These are phyloP conservation scores for Agelastica alni DNA, from an alignment of 2,888 invertebrate genomes.

Conservation along the genomic window DNA sequence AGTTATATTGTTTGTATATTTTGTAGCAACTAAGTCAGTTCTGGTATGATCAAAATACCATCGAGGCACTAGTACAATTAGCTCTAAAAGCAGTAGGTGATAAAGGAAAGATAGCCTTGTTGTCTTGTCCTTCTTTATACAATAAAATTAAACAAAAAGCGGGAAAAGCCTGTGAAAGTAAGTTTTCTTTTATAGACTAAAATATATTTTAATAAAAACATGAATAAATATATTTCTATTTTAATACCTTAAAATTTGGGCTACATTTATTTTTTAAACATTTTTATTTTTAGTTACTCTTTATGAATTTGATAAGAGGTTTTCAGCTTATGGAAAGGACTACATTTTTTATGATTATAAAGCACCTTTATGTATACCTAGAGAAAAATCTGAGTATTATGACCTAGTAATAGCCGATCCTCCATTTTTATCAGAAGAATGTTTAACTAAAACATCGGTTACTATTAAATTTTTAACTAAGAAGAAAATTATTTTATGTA, in stretches of 20 bases:
- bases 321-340: slow-evolving; percentile 75
- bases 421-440: slow-evolving; percentile 92
- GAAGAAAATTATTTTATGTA: slow-evolving; percentile 82
- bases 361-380: slow-evolving; percentile 69
- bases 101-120: slow-evolving; percentile 73
- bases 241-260: too few species aligned
- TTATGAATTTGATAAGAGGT: slow-evolving; percentile 83
- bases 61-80: slow-evolving; percentile 70
- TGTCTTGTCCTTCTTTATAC: slow-evolving; percentile 89
- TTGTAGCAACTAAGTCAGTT: slow-evolving; percentile 94
- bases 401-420: slow-evolving; percentile 92
- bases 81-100: slow-evolving; percentile 62
- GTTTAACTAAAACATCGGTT: slow-evolving; percentile 79
- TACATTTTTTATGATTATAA: slow-evolving; percentile 91
- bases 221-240: too few species aligned
- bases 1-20: background rate
- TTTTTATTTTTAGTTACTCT: slow-evolving; percentile 40
- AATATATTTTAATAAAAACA: too few species aligned
- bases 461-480: slow-evolving; percentile 75
- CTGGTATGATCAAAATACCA: slow-evolving; percentile 90
- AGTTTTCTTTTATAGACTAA: slow-evolving; percentile 4
- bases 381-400: slow-evolving; percentile 64
- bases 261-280: background rate
- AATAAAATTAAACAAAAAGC: slow-evolving; percentile 64
- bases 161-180: slow-evolving; percentile 40